Conservation (phyloP, 2,797 vertebrate genomes). For the Crenichthys baileyi region DNA sequence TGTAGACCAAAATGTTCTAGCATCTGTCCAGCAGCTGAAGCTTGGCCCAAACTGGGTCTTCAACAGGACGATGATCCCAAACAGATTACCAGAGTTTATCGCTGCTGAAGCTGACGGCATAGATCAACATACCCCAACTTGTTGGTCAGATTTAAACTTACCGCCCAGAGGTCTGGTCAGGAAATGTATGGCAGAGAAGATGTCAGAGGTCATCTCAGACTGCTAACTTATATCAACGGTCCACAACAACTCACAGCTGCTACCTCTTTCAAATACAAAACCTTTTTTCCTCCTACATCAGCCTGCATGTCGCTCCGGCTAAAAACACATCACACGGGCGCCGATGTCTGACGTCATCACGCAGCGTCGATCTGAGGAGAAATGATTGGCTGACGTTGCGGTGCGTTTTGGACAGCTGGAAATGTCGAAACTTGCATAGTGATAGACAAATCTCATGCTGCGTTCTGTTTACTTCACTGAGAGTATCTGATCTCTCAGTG, state of each 20-base stretch:
- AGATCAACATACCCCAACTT: not conserved
- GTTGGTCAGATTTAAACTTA: constrained; percentile 41
- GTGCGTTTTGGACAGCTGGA: not conserved
- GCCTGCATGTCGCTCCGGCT: not conserved
- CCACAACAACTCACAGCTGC: not conserved
- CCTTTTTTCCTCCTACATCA: not conserved
- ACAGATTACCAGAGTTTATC: not conserved
- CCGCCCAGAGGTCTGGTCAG: constrained; percentile 66
- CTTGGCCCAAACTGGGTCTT: too few species aligned
- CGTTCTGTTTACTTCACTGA: too few species aligned
- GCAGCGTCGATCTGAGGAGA: not conserved
- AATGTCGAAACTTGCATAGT: not conserved
- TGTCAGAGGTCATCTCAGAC: constrained; percentile 58
- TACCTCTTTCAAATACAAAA: not conserved
- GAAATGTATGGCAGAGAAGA: constrained; percentile 57
- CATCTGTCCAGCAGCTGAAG: too few species aligned
- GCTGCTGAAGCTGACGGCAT: not conserved
- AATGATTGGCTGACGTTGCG: constrained; percentile 17
- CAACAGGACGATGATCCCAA: too few species aligned
- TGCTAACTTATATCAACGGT: not conserved
- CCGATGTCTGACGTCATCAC: constrained; percentile 53
- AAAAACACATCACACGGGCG: constrained; percentile 33
- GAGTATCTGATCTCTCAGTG: too few species aligned
- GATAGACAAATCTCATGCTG: too few species aligned
- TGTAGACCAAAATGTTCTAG: too few species aligned